phyloP scores from a whole-genome alignment of 2,113 vertebrate species.

The Montifringilla adamsi region DNA sequence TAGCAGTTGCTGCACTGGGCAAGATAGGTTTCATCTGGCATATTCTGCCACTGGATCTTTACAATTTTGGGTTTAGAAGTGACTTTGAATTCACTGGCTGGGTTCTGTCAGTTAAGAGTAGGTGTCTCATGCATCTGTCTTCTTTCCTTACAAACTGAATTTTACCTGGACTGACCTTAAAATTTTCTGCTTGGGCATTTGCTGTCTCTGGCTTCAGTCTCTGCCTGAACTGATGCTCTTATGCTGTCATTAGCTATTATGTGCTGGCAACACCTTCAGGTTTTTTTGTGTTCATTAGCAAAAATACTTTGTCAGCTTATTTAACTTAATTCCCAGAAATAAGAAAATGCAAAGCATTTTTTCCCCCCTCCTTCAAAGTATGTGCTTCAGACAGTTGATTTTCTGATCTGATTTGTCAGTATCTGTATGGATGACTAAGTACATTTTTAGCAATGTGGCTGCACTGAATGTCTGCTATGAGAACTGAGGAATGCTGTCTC shows the following conservation, averaged over 20 bases:
- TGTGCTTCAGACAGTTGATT: neutral
- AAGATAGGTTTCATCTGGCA: neutral
- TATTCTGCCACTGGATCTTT: neutral
- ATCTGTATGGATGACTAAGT: neutral
- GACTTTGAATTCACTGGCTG: neutral
- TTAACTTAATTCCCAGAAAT: neutral
- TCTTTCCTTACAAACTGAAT: neutral
- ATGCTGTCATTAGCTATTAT: neutral
- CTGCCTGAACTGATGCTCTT: neutral
- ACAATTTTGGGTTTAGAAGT: neutral
- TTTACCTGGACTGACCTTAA: neutral
- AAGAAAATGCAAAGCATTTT: neutral
- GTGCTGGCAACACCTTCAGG: neutral
- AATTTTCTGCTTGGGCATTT: neutral
- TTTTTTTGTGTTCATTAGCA: neutral
- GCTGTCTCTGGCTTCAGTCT: neutral
- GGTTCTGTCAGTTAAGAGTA: neutral
- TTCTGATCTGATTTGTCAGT: neutral
- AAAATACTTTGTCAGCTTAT: neutral
- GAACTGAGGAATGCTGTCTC: neutral
- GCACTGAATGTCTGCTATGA: neutral
- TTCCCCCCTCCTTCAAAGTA: fast-evolving
- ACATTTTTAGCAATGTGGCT: neutral
- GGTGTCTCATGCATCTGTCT: neutral
- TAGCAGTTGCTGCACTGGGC: neutral